Evolutionary conservation across 2,113 vertebrate species (phyloP).

Genomic region (Chascanopsetta lugubris): DNA sequence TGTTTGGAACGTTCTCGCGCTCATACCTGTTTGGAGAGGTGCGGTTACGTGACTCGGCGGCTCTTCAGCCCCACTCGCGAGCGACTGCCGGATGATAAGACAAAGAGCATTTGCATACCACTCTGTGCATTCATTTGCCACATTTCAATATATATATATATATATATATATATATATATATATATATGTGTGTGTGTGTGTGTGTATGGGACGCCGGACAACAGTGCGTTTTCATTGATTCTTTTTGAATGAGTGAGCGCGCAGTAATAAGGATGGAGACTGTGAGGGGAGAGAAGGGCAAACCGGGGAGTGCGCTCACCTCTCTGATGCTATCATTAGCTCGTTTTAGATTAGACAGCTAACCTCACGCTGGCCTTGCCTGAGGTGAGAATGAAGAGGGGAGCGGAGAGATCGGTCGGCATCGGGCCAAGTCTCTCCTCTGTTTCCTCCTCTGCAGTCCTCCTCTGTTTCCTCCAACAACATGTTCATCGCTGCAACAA

Average conservation of each 20-base stretch:
- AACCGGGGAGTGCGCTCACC: conserved; percentile 17
- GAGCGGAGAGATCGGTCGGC: conserved; percentile 58
- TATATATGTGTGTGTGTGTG: too few species aligned
- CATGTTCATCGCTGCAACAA: conserved; percentile 27
- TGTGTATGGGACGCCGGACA: too few species aligned
- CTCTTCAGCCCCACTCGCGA: conserved; percentile 65
- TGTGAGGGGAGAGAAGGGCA: conserved; percentile 3
- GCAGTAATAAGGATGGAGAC: conserved; percentile 16
- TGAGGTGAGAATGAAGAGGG: conserved; percentile 59
- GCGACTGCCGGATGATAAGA: conserved; percentile 61
- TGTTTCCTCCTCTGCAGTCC: conserved; percentile 12
- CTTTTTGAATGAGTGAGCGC: conserved; percentile 14
- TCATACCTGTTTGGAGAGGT: conserved; percentile 54
- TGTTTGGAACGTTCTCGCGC: conserved; percentile 59
- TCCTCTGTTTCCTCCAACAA: conserved; percentile 44
- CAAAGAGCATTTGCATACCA: conserved; percentile 61
- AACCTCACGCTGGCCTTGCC: conserved; percentile 64
- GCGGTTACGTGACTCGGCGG: conserved; percentile 36
- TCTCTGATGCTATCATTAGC: conserved; percentile 65
- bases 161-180: too few species aligned
- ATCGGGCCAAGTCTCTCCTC: conserved; percentile 35
- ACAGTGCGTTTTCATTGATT: conserved; percentile 4
- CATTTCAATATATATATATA: conserved; percentile 28
- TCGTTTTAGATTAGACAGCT: conserved; percentile 63
- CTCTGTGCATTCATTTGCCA: conserved; percentile 34